Evolutionary conservation across 2,797 vertebrate genomes (phyloP).

Genomic region (Euthynnus affinis): DNA sequence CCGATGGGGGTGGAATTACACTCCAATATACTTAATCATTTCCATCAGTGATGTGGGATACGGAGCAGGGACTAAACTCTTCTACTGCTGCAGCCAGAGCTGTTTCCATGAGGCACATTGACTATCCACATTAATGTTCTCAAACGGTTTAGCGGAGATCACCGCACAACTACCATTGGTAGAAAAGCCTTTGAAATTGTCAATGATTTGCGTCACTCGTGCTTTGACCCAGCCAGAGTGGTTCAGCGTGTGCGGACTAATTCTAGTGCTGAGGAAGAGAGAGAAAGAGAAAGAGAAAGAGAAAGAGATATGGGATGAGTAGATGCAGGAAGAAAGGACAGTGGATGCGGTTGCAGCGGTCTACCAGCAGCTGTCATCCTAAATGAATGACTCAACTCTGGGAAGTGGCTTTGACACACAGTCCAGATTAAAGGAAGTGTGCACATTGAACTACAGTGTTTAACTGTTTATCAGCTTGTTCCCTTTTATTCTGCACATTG

Average conservation of each 20-base stretch:
- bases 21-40: slow-evolving; percentile 85
- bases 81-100: slow-evolving; percentile 36
- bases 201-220: slow-evolving; percentile 62
- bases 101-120: slow-evolving; percentile 72
- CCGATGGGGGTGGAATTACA: slow-evolving; percentile 82
- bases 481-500: slow-evolving; percentile 16
- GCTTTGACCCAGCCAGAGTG: slow-evolving; percentile 43
- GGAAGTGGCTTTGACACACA: slow-evolving; percentile 72
- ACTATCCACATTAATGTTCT: slow-evolving; percentile 62
- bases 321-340: slow-evolving; percentile 53
- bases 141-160: slow-evolving; percentile 46
- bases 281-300: slow-evolving; percentile 5
- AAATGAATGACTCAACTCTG: slow-evolving; percentile 61
- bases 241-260: slow-evolving; percentile 35
- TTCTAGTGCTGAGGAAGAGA: slow-evolving; percentile 39
- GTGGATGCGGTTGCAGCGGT: slow-evolving; percentile 73
- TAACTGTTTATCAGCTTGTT: slow-evolving; percentile 47
- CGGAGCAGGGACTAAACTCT: slow-evolving; percentile 43
- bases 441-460: slow-evolving; percentile 44
- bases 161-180: slow-evolving; percentile 42
- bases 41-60: slow-evolving; percentile 82
- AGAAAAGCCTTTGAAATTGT: slow-evolving; percentile 61
- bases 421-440: slow-evolving; percentile 60
- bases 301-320: slow-evolving; percentile 53
- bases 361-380: slow-evolving; percentile 68